phyloP scores from a whole-genome alignment of 2,113 vertebrate species.

The human region GRCh38 chr13:51434001-51434500 shows the following conservation, averaged over 20 bases:
- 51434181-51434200: neutral
- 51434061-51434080: slow-evolving; percentile 1
- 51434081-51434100: neutral
- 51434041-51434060: neutral
- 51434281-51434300: neutral
- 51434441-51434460: neutral
- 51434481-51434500: neutral
- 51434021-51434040: neutral
- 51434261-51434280: neutral
- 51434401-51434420: slow-evolving; percentile 10
- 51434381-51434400: slow-evolving; percentile 1
- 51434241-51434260: neutral
- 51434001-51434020: neutral
- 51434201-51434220: neutral
- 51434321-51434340: neutral
- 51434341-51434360: neutral
- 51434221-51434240: neutral
- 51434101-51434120: neutral
- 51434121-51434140: neutral
- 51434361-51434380: neutral
- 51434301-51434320: neutral
- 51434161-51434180: slow-evolving; percentile 15
- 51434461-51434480: neutral
- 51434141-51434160: slow-evolving; percentile 4
- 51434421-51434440: slow-evolving; percentile 8